Percentiles rank a stretch among this genome's conserved stretches.
phyloP scores from a whole-genome alignment of 37 sponge, comb jelly and placozoan species.

The Agelas oroides region DNA sequence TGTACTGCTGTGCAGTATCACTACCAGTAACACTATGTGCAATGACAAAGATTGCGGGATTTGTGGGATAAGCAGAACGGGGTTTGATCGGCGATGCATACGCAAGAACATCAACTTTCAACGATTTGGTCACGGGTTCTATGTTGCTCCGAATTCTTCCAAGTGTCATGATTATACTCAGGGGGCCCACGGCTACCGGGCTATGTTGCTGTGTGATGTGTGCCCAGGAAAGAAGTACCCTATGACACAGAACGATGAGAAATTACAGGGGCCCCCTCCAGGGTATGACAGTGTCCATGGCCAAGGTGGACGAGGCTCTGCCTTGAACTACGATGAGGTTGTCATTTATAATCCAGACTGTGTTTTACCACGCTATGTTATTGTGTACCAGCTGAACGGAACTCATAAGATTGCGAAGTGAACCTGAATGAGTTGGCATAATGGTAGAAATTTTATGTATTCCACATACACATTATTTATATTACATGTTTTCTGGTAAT shows the following conservation, averaged over 20 bases:
- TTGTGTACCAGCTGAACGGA: slow-evolving; percentile 75
- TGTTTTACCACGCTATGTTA: slow-evolving; percentile 66
- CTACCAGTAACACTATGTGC: slow-evolving; percentile 34
- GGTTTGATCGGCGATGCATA: slow-evolving; percentile 47
- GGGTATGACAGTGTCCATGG: slow-evolving; percentile 76
- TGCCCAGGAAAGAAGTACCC: slow-evolving; percentile 68
- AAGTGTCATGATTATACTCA: slow-evolving; percentile 88
- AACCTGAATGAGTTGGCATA: neutral
- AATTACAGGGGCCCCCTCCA: slow-evolving; percentile 53
- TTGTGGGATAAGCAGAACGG: slow-evolving; percentile 66
- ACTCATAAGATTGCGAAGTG: slow-evolving; percentile 56
- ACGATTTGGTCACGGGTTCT: slow-evolving; percentile 84
- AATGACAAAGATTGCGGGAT: slow-evolving; percentile 55
- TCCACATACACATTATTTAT: neutral
- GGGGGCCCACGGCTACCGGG: slow-evolving; percentile 55
- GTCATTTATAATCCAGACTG: slow-evolving; percentile 59
- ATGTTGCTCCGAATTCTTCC: slow-evolving; percentile 82
- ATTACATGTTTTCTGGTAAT: too few species aligned
- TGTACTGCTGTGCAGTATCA: slow-evolving; percentile 64
- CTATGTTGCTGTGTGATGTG: slow-evolving; percentile 75
- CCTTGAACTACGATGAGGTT: slow-evolving; percentile 72
- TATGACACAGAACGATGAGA: slow-evolving; percentile 29
- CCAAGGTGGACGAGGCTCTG: slow-evolving; percentile 11
- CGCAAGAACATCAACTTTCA: slow-evolving; percentile 53
- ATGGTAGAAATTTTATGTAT: neutral